Percentiles rank a stretch among this genome's conserved stretches.
Evolutionary conservation across 2,888 invertebrate genomes (phyloP).

Genomic region (Lithosia quadra): DNA sequence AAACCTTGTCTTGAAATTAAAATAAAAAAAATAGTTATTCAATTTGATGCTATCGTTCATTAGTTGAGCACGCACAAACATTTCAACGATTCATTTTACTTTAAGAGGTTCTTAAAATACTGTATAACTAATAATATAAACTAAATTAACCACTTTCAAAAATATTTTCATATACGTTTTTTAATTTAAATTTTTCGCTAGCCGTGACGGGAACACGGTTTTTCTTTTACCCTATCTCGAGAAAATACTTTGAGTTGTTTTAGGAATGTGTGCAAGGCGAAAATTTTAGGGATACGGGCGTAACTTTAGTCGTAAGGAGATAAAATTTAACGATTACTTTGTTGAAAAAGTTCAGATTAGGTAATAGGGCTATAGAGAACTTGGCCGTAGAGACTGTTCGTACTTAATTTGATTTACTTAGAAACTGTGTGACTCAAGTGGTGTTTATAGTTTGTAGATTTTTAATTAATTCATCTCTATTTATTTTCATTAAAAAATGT

Average conservation of each 20-base stretch:
- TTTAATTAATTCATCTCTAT: too few species aligned
- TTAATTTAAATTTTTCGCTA: not conserved
- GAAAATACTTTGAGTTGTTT: conserved; percentile 3
- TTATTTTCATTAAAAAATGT: too few species aligned
- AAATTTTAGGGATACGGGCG: conserved; percentile 9
- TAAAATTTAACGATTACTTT: conserved; percentile 14
- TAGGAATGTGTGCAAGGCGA: not conserved
- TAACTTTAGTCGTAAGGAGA: conserved; percentile 13
- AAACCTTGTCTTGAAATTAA: too few species aligned
- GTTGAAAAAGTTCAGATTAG: conserved; percentile 9
- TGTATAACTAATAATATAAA: too few species aligned
- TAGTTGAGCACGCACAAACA: too few species aligned
- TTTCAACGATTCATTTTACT: too few species aligned
- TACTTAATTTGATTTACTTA: not conserved
- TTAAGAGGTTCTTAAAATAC: too few species aligned
- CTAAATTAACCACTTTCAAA: not conserved
- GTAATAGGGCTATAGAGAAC: not conserved
- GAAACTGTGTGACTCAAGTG: not conserved
- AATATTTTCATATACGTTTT: not conserved
- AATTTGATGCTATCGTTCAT: too few species aligned
- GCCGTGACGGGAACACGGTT: not conserved
- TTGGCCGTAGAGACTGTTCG: not conserved
- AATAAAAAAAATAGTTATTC: too few species aligned
- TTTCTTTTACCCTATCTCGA: not conserved
- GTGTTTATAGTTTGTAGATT: too few species aligned